These are phyloP conservation scores for Uloborus diversus DNA, from an alignment of 1,140 invertebrate species.

Conservation along the genomic window DNA sequence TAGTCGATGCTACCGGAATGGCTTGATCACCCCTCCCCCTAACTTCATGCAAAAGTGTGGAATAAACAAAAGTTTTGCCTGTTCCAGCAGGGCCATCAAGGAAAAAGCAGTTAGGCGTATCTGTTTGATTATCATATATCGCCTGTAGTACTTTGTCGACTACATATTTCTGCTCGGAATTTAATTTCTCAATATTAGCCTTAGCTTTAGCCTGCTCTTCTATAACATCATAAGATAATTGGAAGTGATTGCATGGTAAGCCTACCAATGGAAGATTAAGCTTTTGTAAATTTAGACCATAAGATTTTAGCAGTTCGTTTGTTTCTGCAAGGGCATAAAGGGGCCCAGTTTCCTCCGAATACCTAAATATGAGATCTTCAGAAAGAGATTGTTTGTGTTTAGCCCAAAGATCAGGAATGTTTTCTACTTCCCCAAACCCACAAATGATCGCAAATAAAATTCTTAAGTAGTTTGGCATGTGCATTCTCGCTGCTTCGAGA, in stretches of 20 bases:
- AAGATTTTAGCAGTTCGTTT: not conserved
- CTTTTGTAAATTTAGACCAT: not conserved
- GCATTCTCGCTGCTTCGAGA: too few relatives aligned
- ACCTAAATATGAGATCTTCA: not conserved
- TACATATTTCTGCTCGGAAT: not conserved
- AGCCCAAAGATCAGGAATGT: not conserved
- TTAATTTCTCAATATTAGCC: not conserved
- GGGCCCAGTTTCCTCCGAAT: not conserved
- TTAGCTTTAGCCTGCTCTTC: constrained; percentile 7
- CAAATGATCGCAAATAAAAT: not conserved
- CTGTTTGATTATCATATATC: too few relatives aligned
- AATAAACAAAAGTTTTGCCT: too few relatives aligned
- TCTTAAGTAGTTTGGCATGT: too few relatives aligned
- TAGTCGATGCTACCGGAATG: too few relatives aligned
- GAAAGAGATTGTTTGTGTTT: constrained; percentile 4
- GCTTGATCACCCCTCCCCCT: too few relatives aligned
- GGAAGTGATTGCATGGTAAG: not conserved
- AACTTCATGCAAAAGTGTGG: not conserved
- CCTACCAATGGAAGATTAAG: not conserved
- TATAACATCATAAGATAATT: not conserved
- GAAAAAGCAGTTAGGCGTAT: too few relatives aligned
- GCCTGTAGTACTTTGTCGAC: too few relatives aligned
- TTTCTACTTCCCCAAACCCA: not conserved
- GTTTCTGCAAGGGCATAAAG: not conserved
- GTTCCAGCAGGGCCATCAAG: too few relatives aligned